Conservation (phyloP, 2,113 vertebrate genomes). For the Triplophysa rosa region DNA sequence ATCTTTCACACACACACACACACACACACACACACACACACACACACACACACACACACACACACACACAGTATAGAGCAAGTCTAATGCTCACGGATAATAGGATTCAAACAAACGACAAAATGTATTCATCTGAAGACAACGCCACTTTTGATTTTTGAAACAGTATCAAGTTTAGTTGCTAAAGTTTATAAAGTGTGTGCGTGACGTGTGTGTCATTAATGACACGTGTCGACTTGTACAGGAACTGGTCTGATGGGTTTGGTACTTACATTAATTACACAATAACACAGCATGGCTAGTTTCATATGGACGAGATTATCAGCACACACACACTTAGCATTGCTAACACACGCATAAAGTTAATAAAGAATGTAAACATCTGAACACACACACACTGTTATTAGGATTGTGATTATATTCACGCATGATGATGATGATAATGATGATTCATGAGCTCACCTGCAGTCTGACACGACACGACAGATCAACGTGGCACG, state of each 20-base stretch:
- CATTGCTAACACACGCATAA: slow-evolving; percentile 14
- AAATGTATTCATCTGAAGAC: too few relatives aligned
- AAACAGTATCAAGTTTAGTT: too few relatives aligned
- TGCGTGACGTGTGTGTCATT: background rate
- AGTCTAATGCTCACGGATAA: too few relatives aligned
- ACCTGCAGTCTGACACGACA: background rate
- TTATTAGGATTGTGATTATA: too few relatives aligned
- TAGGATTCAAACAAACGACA: too few relatives aligned
- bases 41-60: too few relatives aligned
- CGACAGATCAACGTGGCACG: background rate
- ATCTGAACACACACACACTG: too few relatives aligned
- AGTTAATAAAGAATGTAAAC: background rate
- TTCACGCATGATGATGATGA: too few relatives aligned
- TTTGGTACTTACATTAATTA: background rate
- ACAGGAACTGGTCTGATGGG: background rate
- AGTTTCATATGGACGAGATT: background rate
- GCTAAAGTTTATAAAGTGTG: too few relatives aligned
- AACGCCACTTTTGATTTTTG: too few relatives aligned
- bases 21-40: too few relatives aligned
- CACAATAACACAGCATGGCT: background rate
- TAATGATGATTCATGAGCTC: background rate
- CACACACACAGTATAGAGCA: background rate
- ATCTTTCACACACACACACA: too few relatives aligned
- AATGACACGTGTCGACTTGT: background rate
- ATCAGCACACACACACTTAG: background rate